Conservation (phyloP, 2,797 vertebrate genomes). For the Poeciliopsis infans region DNA sequence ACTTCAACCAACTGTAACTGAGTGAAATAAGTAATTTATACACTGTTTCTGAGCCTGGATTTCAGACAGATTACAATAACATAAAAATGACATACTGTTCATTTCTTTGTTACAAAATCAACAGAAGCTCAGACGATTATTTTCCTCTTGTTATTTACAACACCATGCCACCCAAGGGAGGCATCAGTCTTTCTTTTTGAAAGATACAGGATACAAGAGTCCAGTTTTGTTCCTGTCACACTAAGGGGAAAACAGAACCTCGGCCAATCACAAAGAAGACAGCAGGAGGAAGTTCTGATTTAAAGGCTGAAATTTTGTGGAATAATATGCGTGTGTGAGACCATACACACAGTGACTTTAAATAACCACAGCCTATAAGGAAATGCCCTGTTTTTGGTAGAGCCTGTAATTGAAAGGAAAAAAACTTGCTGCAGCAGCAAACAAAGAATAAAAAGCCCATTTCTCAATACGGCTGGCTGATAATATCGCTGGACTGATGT, state of each 20-base stretch:
- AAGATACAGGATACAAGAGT: conserved; percentile 6
- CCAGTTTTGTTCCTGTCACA: conserved; percentile 47
- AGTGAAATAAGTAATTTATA: not conserved
- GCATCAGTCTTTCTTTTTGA: conserved; percentile 24
- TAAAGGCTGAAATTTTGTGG: conserved; percentile 64
- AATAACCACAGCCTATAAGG: conserved; percentile 5
- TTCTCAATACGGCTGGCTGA: conserved; percentile 56
- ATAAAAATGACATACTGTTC: not conserved
- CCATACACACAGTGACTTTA: not conserved
- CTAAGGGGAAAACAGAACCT: conserved; percentile 58
- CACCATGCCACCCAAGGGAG: conserved; percentile 30
- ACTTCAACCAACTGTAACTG: not conserved
- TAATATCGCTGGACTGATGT: conserved; percentile 46
- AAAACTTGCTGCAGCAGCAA: conserved; percentile 37
- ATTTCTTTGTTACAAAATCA: not conserved
- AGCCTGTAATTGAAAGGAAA: not conserved
- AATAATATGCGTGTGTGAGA: not conserved
- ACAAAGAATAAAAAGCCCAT: conserved; percentile 75
- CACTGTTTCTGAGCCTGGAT: not conserved
- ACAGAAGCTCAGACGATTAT: not conserved
- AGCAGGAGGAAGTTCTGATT: conserved; percentile 73
- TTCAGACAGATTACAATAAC: not conserved
- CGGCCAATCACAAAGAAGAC: conserved; percentile 54
- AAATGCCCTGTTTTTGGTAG: not conserved
- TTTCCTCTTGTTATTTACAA: conserved; percentile 13